Percentiles rank a stretch among this genome's conserved stretches.
phyloP scores from a whole-genome alignment of 2,113 vertebrate genomes.

The Castor canadensis region DNA sequence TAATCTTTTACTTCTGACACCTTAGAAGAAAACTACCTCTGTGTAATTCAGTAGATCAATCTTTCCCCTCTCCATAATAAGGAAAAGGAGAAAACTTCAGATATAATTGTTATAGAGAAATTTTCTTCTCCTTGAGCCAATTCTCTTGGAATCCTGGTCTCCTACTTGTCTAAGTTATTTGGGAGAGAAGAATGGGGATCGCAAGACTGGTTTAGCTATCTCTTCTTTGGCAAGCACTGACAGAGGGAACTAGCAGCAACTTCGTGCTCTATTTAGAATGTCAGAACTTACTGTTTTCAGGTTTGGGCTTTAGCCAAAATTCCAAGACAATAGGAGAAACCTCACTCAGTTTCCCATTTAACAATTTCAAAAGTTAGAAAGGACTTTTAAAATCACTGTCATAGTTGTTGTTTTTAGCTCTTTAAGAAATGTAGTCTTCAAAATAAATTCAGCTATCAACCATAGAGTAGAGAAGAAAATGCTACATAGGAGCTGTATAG shows the following conservation, averaged over 20 bases:
- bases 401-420: neutral
- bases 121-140: neutral
- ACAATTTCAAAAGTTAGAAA: neutral
- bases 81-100: neutral
- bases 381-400: neutral
- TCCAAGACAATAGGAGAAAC: neutral
- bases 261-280: neutral
- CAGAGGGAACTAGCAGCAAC: neutral
- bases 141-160: neutral
- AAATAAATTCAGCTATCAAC: neutral
- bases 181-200: rapidly evolving
- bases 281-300: neutral
- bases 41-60: neutral
- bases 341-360: neutral
- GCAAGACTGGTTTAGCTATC: neutral
- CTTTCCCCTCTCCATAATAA: neutral
- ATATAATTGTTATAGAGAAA: neutral
- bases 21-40: neutral
- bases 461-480: neutral
- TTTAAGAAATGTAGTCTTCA: neutral
- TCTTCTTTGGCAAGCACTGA: neutral
- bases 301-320: neutral
- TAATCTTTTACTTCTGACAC: neutral
- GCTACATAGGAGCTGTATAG: neutral
- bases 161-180: neutral